Percentiles rank a stretch among this genome's conserved stretches.
Evolutionary conservation across 2,113 vertebrate species (phyloP).

Genomic region (Suncus etruscus): DNA sequence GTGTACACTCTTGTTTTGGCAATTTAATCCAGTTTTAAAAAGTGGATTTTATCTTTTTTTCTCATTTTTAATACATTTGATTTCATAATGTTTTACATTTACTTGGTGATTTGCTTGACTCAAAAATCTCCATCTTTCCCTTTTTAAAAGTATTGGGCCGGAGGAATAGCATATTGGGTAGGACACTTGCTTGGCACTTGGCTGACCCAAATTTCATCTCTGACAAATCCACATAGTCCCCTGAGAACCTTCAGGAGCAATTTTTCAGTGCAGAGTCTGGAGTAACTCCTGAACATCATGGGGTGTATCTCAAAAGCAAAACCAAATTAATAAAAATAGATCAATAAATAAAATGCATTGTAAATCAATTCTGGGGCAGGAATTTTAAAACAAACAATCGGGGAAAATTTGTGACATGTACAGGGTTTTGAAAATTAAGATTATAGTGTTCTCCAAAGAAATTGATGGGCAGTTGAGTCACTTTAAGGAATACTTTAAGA

Average conservation of each 20-base stretch:
- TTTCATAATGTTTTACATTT: constrained; percentile 51
- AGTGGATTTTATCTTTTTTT: not conserved
- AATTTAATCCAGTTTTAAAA: constrained; percentile 34
- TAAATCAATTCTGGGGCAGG: constrained; percentile 4
- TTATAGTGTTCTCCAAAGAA: not conserved
- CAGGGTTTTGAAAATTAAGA: not conserved
- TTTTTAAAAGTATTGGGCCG: not conserved
- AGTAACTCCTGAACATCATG: too few species aligned
- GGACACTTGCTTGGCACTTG: too few species aligned
- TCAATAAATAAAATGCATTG: constrained; percentile 10
- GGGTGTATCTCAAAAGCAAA: too few species aligned
- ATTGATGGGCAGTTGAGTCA: fast-evolving
- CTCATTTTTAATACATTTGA: constrained; percentile 49
- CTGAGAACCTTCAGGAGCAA: too few species aligned
- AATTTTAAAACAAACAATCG: not conserved
- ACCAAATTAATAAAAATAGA: too few species aligned
- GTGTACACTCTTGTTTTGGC: constrained; percentile 23
- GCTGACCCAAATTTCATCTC: too few species aligned
- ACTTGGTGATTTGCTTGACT: constrained; percentile 62
- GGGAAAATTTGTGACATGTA: not conserved
- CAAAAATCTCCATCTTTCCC: constrained; percentile 34
- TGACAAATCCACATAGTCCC: too few species aligned
- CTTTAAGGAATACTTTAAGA: not conserved
- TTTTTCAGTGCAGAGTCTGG: too few species aligned
- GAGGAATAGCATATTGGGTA: not conserved